Conservation (phyloP, 2,113 vertebrate genomes). For the Macrotus californicus region DNA sequence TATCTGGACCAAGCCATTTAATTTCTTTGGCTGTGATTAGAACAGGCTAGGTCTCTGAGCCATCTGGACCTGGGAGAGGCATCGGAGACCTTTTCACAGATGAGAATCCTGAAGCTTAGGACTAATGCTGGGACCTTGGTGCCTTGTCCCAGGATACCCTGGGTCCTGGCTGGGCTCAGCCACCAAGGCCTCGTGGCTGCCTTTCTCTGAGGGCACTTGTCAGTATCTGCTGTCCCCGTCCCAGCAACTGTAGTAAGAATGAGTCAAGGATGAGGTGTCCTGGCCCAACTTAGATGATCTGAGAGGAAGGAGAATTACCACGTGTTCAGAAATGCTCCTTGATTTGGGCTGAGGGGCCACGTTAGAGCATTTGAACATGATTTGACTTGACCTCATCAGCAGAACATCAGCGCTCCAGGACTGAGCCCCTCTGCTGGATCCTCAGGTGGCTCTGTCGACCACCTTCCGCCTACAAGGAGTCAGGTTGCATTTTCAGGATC, state of each 20-base stretch:
- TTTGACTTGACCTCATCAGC: background rate
- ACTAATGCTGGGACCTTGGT: background rate
- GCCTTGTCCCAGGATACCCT: background rate
- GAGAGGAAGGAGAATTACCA: background rate
- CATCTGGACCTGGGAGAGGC: background rate
- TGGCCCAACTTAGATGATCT: background rate
- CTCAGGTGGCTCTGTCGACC: background rate
- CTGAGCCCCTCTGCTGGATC: background rate
- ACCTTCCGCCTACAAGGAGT: background rate
- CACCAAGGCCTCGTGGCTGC: background rate
- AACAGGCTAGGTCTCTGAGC: background rate
- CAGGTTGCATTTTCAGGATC: background rate
- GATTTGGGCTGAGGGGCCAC: background rate
- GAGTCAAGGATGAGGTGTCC: background rate
- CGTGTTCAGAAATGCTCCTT: background rate
- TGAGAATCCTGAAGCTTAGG: background rate
- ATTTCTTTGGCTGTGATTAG: background rate
- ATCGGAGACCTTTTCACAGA: background rate
- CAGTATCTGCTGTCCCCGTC: background rate
- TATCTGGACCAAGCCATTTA: background rate
- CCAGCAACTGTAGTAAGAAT: background rate
- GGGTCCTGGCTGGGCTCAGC: background rate
- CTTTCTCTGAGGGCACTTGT: background rate
- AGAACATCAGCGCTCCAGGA: rapidly evolving
- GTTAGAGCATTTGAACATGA: background rate